Percentiles rank a stretch among this genome's conserved stretches.
Conservation (phyloP, 2,888 invertebrate species). For the Colletes collaris region DNA sequence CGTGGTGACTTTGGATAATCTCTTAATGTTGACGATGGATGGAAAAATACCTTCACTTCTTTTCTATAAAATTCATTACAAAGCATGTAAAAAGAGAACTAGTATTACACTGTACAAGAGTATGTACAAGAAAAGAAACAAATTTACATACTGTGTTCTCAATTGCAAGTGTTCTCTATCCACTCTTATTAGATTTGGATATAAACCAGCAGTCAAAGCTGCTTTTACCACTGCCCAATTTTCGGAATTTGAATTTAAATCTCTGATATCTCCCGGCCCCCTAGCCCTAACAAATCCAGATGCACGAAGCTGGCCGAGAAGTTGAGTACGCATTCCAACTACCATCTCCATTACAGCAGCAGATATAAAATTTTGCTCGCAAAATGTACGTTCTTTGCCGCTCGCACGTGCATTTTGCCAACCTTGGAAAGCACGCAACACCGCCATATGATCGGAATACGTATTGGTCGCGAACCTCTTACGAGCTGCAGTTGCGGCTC, state of each 20-base stretch:
- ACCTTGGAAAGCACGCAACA: slow-evolving; percentile 91
- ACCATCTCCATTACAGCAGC: slow-evolving; percentile 95
- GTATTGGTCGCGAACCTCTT: slow-evolving; percentile 90
- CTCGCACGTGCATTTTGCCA: slow-evolving; percentile 86
- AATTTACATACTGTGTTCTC: slow-evolving; percentile 86
- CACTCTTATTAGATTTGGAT: slow-evolving; percentile 93
- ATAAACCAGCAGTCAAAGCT: slow-evolving; percentile 93
- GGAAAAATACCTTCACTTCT: slow-evolving; percentile 86
- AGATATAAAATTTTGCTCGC: slow-evolving; percentile 90
- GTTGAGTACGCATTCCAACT: slow-evolving; percentile 91
- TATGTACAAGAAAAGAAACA: background rate
- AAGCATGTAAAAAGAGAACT: slow-evolving; percentile 3
- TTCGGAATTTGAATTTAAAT: slow-evolving; percentile 92
- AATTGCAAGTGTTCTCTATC: slow-evolving; percentile 87
- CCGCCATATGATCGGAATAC: slow-evolving; percentile 95
- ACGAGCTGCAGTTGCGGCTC: slow-evolving; percentile 86
- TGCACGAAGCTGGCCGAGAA: slow-evolving; percentile 91
- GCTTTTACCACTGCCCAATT: slow-evolving; percentile 97
- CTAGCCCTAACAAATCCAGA: slow-evolving; percentile 89
- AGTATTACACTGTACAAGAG: background rate
- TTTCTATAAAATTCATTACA: slow-evolving; percentile 82
- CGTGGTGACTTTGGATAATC: slow-evolving; percentile 78
- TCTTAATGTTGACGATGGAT: slow-evolving; percentile 86
- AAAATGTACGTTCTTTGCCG: slow-evolving; percentile 88
- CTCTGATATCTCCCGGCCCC: slow-evolving; percentile 88